Conservation (phyloP, 2,113 vertebrate genomes). For the Euleptes europaea region DNA sequence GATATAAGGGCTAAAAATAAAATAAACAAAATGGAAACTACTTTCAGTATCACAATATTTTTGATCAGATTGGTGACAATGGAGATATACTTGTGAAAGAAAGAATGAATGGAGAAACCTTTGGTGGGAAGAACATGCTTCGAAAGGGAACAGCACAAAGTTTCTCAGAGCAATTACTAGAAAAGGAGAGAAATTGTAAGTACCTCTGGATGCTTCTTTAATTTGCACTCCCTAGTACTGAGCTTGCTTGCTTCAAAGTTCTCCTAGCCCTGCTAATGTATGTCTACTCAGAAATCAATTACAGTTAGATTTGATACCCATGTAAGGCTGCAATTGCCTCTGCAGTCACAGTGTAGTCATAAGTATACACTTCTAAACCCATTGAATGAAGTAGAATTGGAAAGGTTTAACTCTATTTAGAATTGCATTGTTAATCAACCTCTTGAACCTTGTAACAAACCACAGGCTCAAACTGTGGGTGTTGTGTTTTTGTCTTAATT, state of each 20-base stretch:
- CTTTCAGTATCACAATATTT: background rate
- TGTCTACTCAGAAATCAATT: too few species aligned
- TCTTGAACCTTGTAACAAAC: background rate
- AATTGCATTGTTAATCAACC: background rate
- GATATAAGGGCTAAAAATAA: background rate
- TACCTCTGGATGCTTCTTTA: slow-evolving; percentile 24
- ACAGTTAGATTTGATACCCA: background rate
- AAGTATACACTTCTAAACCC: too few species aligned
- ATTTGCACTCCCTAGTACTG: background rate
- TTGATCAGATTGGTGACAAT: slow-evolving; percentile 73
- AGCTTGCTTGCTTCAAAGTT: too few species aligned
- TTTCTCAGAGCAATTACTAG: slow-evolving; percentile 74
- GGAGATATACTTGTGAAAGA: slow-evolving; percentile 67
- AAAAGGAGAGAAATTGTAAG: slow-evolving; percentile 79
- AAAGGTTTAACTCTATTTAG: background rate
- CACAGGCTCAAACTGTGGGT: background rate
- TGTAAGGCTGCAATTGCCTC: background rate
- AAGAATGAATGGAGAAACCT: slow-evolving; percentile 51
- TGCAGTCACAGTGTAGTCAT: too few species aligned
- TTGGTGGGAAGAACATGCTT: slow-evolving; percentile 64
- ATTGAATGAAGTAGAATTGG: too few species aligned
- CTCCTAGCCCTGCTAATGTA: too few species aligned
- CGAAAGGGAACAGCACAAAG: slow-evolving; percentile 60
- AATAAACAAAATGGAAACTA: background rate
- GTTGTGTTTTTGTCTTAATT: background rate